These are phyloP conservation scores for Polietes domitor DNA, from an alignment of 2,888 invertebrate species.

Conservation along the genomic window DNA sequence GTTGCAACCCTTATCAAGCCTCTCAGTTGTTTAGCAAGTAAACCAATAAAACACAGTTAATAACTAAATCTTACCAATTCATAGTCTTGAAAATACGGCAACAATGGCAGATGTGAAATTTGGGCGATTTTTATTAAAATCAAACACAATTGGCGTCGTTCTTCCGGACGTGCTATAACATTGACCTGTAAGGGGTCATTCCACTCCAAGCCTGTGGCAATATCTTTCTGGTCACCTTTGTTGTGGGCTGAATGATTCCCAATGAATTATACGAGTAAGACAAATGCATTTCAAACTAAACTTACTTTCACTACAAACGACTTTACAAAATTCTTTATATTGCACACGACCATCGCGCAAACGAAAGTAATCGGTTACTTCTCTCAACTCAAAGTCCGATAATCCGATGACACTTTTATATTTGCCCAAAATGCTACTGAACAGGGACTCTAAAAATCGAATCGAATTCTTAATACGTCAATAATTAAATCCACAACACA, in stretches of 20 bases:
- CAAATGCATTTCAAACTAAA: slow-evolving; percentile 70
- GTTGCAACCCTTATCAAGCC: too few relatives aligned
- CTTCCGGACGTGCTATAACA: slow-evolving; percentile 85
- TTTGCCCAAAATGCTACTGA: slow-evolving; percentile 86
- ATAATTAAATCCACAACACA: too few relatives aligned
- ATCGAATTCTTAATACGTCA: slow-evolving; percentile 43
- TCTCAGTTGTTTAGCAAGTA: too few relatives aligned
- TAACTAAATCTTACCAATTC: slow-evolving; percentile 74
- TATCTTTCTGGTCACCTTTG: slow-evolving; percentile 72
- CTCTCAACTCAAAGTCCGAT: slow-evolving; percentile 87
- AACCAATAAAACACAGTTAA: too few relatives aligned
- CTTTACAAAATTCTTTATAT: slow-evolving; percentile 88
- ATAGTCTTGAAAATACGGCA: slow-evolving; percentile 84
- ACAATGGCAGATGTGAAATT: slow-evolving; percentile 84
- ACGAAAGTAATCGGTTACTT: slow-evolving; percentile 89
- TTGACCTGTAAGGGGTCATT: slow-evolving; percentile 87
- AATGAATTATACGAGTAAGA: background rate
- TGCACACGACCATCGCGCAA: slow-evolving; percentile 89
- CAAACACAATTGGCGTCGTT: slow-evolving; percentile 85
- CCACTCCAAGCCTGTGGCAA: slow-evolving; percentile 84
- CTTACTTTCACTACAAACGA: slow-evolving; percentile 82
- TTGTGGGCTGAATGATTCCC: slow-evolving; percentile 67
- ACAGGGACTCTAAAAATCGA: slow-evolving; percentile 84
- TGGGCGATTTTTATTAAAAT: slow-evolving; percentile 88
- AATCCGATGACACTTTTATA: slow-evolving; percentile 86